Evolutionary conservation across 2,888 invertebrate genomes (phyloP), one percentile per base, ranked within the genome.

Genomic region (Amphipoea oculea): DNA sequence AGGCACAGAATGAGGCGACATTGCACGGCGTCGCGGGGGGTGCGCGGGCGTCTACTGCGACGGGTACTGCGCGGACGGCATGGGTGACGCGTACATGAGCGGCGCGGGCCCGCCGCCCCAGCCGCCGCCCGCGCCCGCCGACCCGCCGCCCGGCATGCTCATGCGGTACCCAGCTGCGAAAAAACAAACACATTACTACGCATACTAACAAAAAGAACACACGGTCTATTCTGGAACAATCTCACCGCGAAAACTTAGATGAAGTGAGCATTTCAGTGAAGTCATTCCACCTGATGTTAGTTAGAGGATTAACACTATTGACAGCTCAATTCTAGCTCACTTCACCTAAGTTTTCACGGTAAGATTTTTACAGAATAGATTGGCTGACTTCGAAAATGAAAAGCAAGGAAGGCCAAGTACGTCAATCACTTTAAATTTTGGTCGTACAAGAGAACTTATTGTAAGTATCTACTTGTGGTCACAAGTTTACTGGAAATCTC

Each of bases 11-110:
- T 83, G 87, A 83, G 85, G 85, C 84, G 85, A 86, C 87, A 80
- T 85, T 72, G 84, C 85, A 86, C 85, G 76, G 63, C 71, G 79
- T 85, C 79, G 76, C 67, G 77, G 75, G 78, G 79, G 73, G 87
- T 75, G 84, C 71, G 79, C 72, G 81, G 70, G 73, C 82, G 93
- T 92, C 98, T 98, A 98, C 98, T 99, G 98, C 95, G 98, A 98
- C 93, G 98, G 98, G 97, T 98, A 99, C 97, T 98, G 98, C 92
- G 95, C 96, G 92, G 98, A 98, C 94, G 98, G 98, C 97, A 98
- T 98, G 92, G 98, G 98, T 94, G 98, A 98, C 97, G 98, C 98
- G 94, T 98, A 98, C 98, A 98, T 98, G 87, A 98, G 97, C 92
- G 97, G 97, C 95, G 97, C 96, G 94, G 97, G 97, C 90, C 97